Percentiles rank a stretch among this genome's conserved stretches.
Evolutionary conservation across 2,888 invertebrate species (phyloP).

Genomic region (Pristionchus fissidentatus): DNA sequence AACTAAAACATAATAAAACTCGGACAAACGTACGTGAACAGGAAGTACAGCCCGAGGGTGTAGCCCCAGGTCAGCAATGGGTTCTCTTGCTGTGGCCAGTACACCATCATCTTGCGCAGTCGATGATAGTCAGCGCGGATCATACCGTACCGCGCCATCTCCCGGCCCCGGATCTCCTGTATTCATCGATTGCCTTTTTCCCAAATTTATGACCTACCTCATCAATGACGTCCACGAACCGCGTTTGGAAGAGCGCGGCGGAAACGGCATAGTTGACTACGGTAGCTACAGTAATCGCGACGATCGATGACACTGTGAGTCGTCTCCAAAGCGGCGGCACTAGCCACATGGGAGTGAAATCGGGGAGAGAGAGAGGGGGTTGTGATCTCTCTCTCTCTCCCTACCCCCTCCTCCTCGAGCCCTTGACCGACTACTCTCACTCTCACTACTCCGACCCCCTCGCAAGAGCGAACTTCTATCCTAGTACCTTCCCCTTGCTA

Average conservation of each 20-base stretch:
- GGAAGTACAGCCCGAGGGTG: slow-evolving; percentile 11
- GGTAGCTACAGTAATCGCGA: slow-evolving; percentile 2
- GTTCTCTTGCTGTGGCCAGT: slow-evolving; percentile 3
- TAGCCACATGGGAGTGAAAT: neutral
- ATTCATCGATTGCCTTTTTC: neutral
- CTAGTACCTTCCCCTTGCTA: too few relatives aligned
- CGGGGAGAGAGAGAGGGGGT: neutral
- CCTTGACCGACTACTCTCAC: neutral
- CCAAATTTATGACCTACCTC: slow-evolving; percentile 12
- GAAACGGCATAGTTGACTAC: neutral
- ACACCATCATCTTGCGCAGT: slow-evolving; percentile 21
- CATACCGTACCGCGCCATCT: neutral
- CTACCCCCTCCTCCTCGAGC: neutral
- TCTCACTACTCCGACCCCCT: slow-evolving; percentile 16
- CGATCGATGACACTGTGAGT: neutral
- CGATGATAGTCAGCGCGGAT: neutral
- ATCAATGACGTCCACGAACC: neutral
- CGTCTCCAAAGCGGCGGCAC: neutral
- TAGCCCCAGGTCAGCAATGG: neutral
- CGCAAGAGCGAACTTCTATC: neutral
- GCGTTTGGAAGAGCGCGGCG: neutral
- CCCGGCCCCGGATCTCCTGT: neutral
- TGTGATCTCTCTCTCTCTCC: neutral
- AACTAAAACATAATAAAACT: neutral
- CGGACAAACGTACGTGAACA: neutral